Conservation (phyloP, 2,113 vertebrate genomes). For the Pholis gunnellus region DNA sequence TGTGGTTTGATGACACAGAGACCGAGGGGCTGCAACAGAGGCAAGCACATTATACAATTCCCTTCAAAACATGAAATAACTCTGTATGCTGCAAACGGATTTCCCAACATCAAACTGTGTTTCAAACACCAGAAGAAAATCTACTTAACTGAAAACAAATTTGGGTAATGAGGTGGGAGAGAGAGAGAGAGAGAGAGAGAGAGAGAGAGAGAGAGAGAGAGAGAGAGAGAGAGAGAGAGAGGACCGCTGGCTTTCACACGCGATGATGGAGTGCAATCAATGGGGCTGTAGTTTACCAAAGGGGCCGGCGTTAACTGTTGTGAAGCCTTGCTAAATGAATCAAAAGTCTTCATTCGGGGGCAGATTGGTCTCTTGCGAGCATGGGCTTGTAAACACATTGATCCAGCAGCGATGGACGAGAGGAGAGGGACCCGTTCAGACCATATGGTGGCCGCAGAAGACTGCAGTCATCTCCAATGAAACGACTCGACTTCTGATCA, state of each 20-base stretch:
- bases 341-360: slow-evolving; percentile 70
- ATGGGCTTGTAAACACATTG: slow-evolving; percentile 50
- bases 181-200: slow-evolving; percentile 3
- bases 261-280: slow-evolving; percentile 67
- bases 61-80: slow-evolving; percentile 22
- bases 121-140: slow-evolving; percentile 44
- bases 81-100: not conserved
- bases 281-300: slow-evolving; percentile 49
- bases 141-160: slow-evolving; percentile 62
- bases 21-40: slow-evolving; percentile 5
- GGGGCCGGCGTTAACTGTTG: slow-evolving; percentile 42
- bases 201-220: not conserved
- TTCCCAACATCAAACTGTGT: slow-evolving; percentile 27
- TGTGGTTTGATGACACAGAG: slow-evolving; percentile 34
- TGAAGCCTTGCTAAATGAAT: slow-evolving; percentile 64
- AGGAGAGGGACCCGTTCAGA: slow-evolving; percentile 3
- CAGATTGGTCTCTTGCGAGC: slow-evolving; percentile 57
- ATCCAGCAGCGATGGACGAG: slow-evolving; percentile 52
- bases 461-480: not conserved
- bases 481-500: not conserved
- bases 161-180: slow-evolving; percentile 65
- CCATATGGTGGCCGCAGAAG: not conserved
- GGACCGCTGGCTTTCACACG: slow-evolving; percentile 6
- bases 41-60: slow-evolving; percentile 14
- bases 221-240: not conserved